Base-by-base conservation (phyloP, 2,888 invertebrate genomes). In the Pyrrhia umbra region DNA sequence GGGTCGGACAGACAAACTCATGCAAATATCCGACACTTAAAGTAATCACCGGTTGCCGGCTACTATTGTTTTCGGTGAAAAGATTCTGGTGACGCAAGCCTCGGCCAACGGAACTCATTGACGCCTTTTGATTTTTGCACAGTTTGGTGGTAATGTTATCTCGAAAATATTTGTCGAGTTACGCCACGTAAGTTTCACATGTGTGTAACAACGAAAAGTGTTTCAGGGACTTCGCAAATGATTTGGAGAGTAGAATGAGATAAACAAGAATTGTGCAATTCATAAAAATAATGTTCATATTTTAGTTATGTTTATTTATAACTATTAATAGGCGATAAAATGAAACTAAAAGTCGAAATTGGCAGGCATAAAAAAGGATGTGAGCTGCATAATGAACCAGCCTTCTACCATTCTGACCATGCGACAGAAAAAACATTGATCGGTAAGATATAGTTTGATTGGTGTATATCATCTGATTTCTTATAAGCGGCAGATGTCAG, bases 1-100 rank as follows among this genome's bases (percentile, higher is more conserved):
- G 88, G 91, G 90, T 90, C 91, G 89, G 78, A 85, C 86, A 84
- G 83, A 82, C 88, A 85, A 77, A 81, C 85, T 87, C 88, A 90
- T 91, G 90, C 89, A 90, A 92, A 91, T 90, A 86, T 86, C 86
- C 84, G 84, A 86, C 88, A 77, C 87, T 86, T 85, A 82, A 84
- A 89, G 87, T 90, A 90, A 92, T 90, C 85, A 84, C 85, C 82
- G 77, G 84, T 84, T 81, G 74, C 76, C 78, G 59, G 79, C 75
- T 71, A 74, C 88, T 76, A 91, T 92, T 91, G 92, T 92, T 85
- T 84, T 76, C 69, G 67, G 82, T 77, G 84, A 87, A 90, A 88
- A 89, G 83, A 85, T 88, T 85, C 79, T 30, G 46, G 80, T 85
- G 86, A 83, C 82, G 85, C 79, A 82, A 85, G 72, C 75, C 68